Base-by-base conservation (phyloP, 1,140 invertebrate species). In the Anoplolepis gracilipes region DNA sequence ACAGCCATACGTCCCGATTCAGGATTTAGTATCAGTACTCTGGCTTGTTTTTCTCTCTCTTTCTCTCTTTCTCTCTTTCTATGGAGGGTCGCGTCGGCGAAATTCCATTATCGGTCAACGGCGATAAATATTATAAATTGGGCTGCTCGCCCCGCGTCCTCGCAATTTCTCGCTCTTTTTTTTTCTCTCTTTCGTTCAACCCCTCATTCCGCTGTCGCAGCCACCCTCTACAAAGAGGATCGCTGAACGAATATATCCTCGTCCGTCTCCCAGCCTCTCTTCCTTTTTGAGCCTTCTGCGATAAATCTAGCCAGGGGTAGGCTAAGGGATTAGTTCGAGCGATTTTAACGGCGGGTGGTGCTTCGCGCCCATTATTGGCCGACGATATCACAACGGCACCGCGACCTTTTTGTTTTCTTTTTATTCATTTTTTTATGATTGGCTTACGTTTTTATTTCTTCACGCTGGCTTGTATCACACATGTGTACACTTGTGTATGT, bases 41-140 rank as follows among this genome's bases (percentile, higher is more conserved):
- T 65, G 33, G 22, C 22, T 22, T 33, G 39, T 22, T 10, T 39
- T 19, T 49, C 10, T 49, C 46, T 49, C 16, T 49, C 13, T 19
- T 8, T 49, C 46, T 49, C 2, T 49, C 16, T 16, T 16, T 19
- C 42, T 46, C 42, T 19, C n/a, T n/a, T 13, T n/a, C 25, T 76
- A 55, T 62, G 61, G 49, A 73, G 69, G 87, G 81, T 78, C 79
- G 87, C 85, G 82, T 82, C 72, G 81, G 85, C 90, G 78, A 93
- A 94, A 94, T 93, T 94, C 92, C 91, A 93, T 94, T 94, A 94
- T 94, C 93, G 89, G 87, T 89, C 92, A 85, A 85, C 85, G 86
- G 85, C 91, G 91, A 94, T 94, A 94, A 94, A 94, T 94, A 94
- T 94, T 94, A 92, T 94, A 93, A 94, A 94, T 93, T 93, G 91